phyloP scores from a whole-genome alignment of 2,888 invertebrate genomes.

The Lithophane leautieri region DNA sequence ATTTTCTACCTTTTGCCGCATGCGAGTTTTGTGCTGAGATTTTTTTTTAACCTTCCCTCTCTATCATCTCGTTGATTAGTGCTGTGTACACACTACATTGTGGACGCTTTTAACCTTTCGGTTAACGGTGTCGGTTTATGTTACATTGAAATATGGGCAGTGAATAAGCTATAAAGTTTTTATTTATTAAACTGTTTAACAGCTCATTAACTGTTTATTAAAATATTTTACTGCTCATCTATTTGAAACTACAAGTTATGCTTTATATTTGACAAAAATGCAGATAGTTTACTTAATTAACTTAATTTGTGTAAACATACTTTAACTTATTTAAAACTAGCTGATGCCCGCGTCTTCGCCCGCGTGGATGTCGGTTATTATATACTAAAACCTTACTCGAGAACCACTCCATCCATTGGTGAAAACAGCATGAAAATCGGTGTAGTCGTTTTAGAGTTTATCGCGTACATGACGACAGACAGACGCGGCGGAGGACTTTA shows the following conservation, averaged over 20 bases:
- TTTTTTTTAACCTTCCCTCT: conserved; percentile 35
- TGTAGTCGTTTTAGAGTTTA: too few relatives aligned
- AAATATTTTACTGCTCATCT: conserved; percentile 15
- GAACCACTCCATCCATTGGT: too few relatives aligned
- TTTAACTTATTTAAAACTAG: conserved; percentile 9
- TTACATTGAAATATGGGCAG: conserved; percentile 24
- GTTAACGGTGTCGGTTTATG: conserved; percentile 11
- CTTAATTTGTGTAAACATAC: not conserved
- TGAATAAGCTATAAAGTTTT: conserved; percentile 22
- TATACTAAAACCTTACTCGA: too few relatives aligned
- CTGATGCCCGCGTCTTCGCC: too few relatives aligned
- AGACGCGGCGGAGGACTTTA: too few relatives aligned
- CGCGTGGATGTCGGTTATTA: too few relatives aligned
- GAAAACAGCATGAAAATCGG: too few relatives aligned
- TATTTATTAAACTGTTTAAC: conserved; percentile 20
- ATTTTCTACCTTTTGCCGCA: conserved; percentile 73
- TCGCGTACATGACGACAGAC: too few relatives aligned
- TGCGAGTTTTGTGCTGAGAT: conserved; percentile 47
- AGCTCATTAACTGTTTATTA: conserved; percentile 7
- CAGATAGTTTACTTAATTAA: not conserved
- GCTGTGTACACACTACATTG: conserved; percentile 24
- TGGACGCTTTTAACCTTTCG: conserved; percentile 33
- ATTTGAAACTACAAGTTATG: not conserved
- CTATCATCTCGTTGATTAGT: conserved; percentile 51
- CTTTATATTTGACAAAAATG: not conserved